Evolutionary conservation across 1,140 invertebrate species (phyloP).

Genomic region (Aphis craccivora): DNA sequence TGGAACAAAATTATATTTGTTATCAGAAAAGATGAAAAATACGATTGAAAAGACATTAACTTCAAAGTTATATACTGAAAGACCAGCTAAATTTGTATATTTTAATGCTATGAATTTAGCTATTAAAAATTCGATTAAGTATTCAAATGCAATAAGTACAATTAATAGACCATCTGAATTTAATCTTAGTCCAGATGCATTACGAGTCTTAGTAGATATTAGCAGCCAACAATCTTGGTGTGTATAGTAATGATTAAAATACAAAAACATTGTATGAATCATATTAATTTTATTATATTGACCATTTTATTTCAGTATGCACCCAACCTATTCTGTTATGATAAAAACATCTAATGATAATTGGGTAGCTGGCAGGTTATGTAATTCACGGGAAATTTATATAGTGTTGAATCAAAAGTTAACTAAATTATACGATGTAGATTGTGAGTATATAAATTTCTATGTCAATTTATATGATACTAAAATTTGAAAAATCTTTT

Average conservation of each 20-base stretch:
- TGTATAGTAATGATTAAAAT: not conserved
- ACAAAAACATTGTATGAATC: not conserved
- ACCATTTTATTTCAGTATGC: slow-evolving; percentile 36
- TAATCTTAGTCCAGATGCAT: slow-evolving; percentile 46
- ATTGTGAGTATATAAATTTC: slow-evolving; percentile 21
- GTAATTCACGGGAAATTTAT: slow-evolving; percentile 52
- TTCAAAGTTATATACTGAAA: slow-evolving; percentile 34
- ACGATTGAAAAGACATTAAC: slow-evolving; percentile 9
- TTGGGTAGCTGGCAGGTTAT: slow-evolving; percentile 46
- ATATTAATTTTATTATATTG: not conserved
- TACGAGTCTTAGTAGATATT: slow-evolving; percentile 52
- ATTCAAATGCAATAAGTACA: not conserved
- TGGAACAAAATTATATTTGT: slow-evolving; percentile 45
- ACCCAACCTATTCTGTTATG: slow-evolving; percentile 43
- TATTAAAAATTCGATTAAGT: slow-evolving; percentile 51
- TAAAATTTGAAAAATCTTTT: not conserved
- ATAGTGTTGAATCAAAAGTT: slow-evolving; percentile 53
- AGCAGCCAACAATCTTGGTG: slow-evolving; percentile 38
- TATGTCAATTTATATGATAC: not conserved
- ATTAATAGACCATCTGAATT: slow-evolving; percentile 29
- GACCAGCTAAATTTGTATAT: slow-evolving; percentile 55
- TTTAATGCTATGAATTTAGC: slow-evolving; percentile 56
- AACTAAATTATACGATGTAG: slow-evolving; percentile 44
- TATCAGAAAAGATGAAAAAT: slow-evolving; percentile 52
- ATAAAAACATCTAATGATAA: slow-evolving; percentile 51